Evolutionary conservation across 2,888 invertebrate genomes (phyloP).

Genomic region (Serripes groenlandicus): DNA sequence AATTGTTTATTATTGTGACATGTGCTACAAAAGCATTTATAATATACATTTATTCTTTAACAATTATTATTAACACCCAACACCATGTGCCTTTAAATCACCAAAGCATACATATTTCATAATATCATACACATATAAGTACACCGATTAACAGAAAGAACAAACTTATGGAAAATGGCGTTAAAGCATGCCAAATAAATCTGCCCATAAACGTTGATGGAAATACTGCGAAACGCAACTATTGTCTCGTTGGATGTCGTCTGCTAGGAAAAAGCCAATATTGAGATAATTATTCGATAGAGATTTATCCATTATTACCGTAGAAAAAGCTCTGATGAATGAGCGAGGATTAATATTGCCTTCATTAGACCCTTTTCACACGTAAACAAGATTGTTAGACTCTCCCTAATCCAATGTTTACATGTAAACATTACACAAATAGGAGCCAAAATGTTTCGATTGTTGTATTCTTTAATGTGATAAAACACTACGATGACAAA

Average conservation of each 20-base stretch:
- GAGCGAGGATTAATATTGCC: background rate
- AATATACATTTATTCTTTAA: no score
- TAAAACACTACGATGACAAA: background rate
- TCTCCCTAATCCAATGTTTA: no score
- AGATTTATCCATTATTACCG: conserved; percentile 15
- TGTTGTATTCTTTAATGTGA: background rate
- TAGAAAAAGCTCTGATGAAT: conserved; percentile 7
- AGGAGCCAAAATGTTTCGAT: background rate
- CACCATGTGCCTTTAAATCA: no score
- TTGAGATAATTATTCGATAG: conserved; percentile 15
- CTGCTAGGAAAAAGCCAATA: background rate
- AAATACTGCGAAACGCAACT: background rate
- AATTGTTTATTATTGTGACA: no score
- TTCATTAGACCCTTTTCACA: background rate
- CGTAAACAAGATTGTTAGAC: background rate
- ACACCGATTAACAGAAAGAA: no score
- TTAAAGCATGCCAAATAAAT: background rate
- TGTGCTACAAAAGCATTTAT: no score
- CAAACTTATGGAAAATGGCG: no score
- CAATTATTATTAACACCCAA: no score
- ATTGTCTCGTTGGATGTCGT: conserved; percentile 1
- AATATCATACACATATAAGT: no score
- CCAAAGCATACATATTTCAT: no score
- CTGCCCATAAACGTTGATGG: background rate
- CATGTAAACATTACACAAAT: background rate